phyloP scores from a whole-genome alignment of 2,888 invertebrate genomes.

The Mycalesis mineus region DNA sequence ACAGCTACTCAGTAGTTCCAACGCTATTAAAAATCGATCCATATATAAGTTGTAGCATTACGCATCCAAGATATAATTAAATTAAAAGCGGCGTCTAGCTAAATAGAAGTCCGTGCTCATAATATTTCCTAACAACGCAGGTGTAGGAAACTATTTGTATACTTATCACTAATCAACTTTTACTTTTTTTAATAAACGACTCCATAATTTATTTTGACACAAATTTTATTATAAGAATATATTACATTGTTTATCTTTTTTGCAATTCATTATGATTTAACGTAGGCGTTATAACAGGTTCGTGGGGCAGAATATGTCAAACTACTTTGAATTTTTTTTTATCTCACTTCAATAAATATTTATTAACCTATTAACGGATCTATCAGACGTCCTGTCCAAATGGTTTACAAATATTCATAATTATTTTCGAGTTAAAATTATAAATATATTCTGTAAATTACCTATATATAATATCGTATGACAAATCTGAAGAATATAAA shows the following conservation, averaged over 20 bases:
- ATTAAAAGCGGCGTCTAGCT: too few species aligned
- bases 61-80: too few species aligned
- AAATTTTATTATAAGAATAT: conserved; percentile 21
- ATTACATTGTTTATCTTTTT: conserved; percentile 23
- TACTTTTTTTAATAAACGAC: conserved; percentile 25
- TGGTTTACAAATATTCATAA: too few species aligned
- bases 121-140: neutral
- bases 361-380: neutral
- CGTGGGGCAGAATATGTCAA: neutral
- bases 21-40: too few species aligned
- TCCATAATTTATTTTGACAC: conserved; percentile 31
- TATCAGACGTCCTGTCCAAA: too few species aligned
- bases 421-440: too few species aligned
- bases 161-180: conserved; percentile 27
- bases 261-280: conserved; percentile 21
- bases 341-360: neutral
- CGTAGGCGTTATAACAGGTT: conserved; percentile 19
- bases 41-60: too few species aligned
- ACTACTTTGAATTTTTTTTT: neutral
- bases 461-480: too few species aligned
- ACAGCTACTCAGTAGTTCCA: too few species aligned
- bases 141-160: conserved; percentile 15
- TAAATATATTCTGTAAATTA: too few species aligned
- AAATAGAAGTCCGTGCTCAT: neutral
- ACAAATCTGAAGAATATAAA: too few species aligned